A percentile compares a stretch with the other conserved stretches of the same genome.
Conservation (phyloP, 2,888 invertebrate species). For the Vesta saturnalis region DNA sequence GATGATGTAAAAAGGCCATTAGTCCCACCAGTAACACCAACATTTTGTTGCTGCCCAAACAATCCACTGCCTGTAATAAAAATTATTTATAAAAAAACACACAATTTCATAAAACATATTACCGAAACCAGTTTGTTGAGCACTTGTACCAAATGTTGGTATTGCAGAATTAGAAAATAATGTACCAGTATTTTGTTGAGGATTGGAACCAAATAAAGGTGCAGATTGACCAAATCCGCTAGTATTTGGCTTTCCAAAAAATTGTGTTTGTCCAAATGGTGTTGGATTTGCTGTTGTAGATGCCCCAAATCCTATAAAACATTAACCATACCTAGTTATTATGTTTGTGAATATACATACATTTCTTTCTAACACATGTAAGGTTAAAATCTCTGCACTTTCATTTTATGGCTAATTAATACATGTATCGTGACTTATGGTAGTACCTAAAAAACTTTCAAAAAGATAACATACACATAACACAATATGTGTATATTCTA, state of each 20-base stretch:
- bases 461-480: no score
- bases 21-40: constrained; percentile 55
- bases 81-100: not conserved
- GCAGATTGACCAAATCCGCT: constrained; percentile 70
- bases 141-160: constrained; percentile 72
- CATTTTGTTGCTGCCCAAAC: constrained; percentile 52
- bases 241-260: constrained; percentile 67
- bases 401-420: no score
- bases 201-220: constrained; percentile 68
- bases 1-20: constrained; percentile 71
- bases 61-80: constrained; percentile 36
- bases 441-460: no score
- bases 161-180: constrained; percentile 73
- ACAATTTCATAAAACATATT: constrained; percentile 20
- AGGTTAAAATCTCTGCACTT: no score
- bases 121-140: constrained; percentile 56
- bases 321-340: no score
- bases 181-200: constrained; percentile 63
- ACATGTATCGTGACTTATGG: no score
- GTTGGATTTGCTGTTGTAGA: constrained; percentile 45
- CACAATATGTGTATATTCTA: no score
- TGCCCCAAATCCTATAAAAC: constrained; percentile 48
- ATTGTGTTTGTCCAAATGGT: constrained; percentile 47
- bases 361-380: not conserved
- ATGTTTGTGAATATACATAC: no score